A percentile compares a stretch with the other conserved stretches of the same genome.
Evolutionary conservation across 2,888 invertebrate genomes (phyloP).

Genomic region (Cheilosia grossa): DNA sequence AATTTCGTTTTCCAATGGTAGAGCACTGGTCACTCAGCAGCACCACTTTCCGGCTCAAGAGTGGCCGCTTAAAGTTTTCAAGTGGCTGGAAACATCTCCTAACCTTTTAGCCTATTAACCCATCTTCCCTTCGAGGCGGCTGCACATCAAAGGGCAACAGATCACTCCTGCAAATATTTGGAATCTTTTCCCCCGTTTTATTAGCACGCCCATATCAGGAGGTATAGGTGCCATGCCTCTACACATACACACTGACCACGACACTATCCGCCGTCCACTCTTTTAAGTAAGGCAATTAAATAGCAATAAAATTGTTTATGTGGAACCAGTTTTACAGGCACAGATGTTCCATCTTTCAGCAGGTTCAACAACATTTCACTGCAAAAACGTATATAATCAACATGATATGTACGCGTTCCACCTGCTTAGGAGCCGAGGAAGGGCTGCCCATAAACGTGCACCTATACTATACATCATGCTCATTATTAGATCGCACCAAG

Average conservation of each 20-base stretch:
- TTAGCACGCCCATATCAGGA: background rate
- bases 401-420: slow-evolving; percentile 3
- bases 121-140: slow-evolving; percentile 25
- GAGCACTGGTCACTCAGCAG: background rate
- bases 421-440: slow-evolving; percentile 12
- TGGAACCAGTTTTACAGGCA: slow-evolving; percentile 51
- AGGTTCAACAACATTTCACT: slow-evolving; percentile 66
- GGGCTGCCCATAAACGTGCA: background rate
- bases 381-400: slow-evolving; percentile 32
- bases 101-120: slow-evolving; percentile 71
- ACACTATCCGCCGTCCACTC: slow-evolving; percentile 13
- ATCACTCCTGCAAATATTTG: slow-evolving; percentile 64
- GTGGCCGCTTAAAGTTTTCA: slow-evolving; percentile 38
- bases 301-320: slow-evolving; percentile 64
- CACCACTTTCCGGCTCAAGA: background rate
- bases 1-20: slow-evolving; percentile 66
- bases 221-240: background rate
- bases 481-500: slow-evolving; percentile 32
- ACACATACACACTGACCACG: slow-evolving; percentile 38
- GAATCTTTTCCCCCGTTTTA: slow-evolving; percentile 27
- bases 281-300: slow-evolving; percentile 69
- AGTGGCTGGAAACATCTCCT: slow-evolving; percentile 14
- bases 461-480: slow-evolving; percentile 27
- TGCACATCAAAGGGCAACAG: slow-evolving; percentile 31
- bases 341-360: slow-evolving; percentile 44